Percentiles rank a stretch among this genome's conserved stretches.
These are phyloP conservation scores for Drosophila differens DNA, from an alignment of 2,888 invertebrate genomes.

Conservation along the genomic window DNA sequence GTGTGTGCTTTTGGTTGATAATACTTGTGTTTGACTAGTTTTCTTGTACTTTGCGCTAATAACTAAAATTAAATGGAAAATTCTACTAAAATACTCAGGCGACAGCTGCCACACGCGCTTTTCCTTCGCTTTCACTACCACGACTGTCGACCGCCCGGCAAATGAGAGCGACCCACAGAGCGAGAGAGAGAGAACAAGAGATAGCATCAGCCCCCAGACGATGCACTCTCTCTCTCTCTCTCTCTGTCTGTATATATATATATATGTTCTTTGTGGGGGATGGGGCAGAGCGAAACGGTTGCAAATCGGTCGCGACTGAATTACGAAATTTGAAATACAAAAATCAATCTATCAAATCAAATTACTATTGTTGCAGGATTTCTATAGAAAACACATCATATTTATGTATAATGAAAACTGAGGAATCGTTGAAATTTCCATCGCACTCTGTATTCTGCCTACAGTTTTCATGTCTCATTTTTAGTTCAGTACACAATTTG, in stretches of 20 bases:
- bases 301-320: conserved; percentile 15
- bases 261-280: conserved; percentile 22
- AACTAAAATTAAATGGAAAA: conserved; percentile 61
- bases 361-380: not conserved
- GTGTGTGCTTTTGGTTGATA: conserved; percentile 9
- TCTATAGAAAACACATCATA: not conserved
- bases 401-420: conserved; percentile 1
- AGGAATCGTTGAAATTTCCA: conserved; percentile 28
- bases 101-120: conserved; percentile 64
- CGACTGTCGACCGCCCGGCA: conserved; percentile 48
- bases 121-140: conserved; percentile 46
- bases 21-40: conserved; percentile 12
- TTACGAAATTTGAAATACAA: not conserved
- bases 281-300: conserved; percentile 57
- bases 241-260: not conserved
- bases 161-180: conserved; percentile 37
- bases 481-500: conserved; percentile 21
- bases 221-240: not conserved
- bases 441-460: not conserved
- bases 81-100: conserved; percentile 53
- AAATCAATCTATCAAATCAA: not conserved
- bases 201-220: conserved; percentile 37
- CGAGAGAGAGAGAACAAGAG: conserved; percentile 18
- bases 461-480: fast-evolving
- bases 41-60: conserved; percentile 33